Evolutionary conservation across 2,113 vertebrate species (phyloP).

Genomic region (Rhinopomastus cyanomelas): DNA sequence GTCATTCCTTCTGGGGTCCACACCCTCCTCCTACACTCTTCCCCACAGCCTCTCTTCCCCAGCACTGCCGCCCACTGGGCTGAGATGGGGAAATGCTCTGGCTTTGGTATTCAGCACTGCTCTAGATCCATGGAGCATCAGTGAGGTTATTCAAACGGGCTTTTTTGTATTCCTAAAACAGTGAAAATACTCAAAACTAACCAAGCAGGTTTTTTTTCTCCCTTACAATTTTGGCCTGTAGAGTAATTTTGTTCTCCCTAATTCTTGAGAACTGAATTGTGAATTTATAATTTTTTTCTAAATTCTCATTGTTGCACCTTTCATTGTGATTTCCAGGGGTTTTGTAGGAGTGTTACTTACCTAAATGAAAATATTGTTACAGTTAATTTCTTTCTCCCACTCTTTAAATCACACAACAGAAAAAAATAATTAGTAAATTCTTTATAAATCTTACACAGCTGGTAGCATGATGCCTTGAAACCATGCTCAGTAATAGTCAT

Average conservation of each 20-base stretch:
- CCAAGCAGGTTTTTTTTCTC: not conserved
- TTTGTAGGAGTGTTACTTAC: not conserved
- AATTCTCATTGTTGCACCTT: not conserved
- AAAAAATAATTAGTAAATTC: not conserved
- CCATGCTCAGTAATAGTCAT: not conserved
- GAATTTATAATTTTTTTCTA: not conserved
- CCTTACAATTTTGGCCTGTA: not conserved
- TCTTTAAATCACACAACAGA: not conserved
- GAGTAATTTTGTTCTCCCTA: not conserved
- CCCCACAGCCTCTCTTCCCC: not conserved
- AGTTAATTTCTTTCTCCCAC: not conserved
- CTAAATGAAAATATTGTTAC: not conserved
- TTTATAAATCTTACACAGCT: not conserved
- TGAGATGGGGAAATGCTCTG: not conserved
- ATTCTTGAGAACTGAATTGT: not conserved
- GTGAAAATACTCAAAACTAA: not conserved
- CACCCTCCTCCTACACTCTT: slow-evolving; percentile 38
- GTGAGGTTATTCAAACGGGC: not conserved
- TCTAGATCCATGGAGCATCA: fast-evolving
- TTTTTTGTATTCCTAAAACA: not conserved
- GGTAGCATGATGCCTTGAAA: not conserved
- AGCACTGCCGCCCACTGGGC: not conserved
- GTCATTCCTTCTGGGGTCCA: not conserved
- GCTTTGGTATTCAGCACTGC: not conserved
- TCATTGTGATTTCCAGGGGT: not conserved